A percentile compares a stretch with the other conserved stretches of the same genome.
phyloP scores from a whole-genome alignment of 2,888 invertebrate species.

The Dendrolimus houi region DNA sequence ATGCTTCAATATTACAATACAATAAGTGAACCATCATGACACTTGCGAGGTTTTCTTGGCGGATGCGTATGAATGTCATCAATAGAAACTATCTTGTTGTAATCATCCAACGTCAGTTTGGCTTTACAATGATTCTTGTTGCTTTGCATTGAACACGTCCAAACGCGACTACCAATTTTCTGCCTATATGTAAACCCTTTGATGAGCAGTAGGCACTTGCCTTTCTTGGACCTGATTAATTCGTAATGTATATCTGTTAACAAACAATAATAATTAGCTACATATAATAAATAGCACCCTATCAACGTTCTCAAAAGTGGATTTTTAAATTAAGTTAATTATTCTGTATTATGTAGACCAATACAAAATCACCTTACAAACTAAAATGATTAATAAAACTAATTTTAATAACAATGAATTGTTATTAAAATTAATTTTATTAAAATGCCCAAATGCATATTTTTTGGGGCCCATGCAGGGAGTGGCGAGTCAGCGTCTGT shows the following conservation, averaged over 20 bases:
- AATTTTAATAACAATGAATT: too few relatives aligned
- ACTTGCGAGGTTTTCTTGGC: slow-evolving; percentile 1
- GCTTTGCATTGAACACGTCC: slow-evolving; percentile 8
- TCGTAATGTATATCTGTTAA: slow-evolving; percentile 2
- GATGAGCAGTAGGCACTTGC: slow-evolving; percentile 4
- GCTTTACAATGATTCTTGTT: slow-evolving; percentile 14
- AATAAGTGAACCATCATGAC: neutral
- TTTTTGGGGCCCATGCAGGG: too few relatives aligned
- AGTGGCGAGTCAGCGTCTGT: too few relatives aligned
- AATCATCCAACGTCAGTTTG: slow-evolving; percentile 14
- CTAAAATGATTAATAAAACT: too few relatives aligned
- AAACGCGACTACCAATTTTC: neutral
- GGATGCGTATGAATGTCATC: slow-evolving; percentile 12
- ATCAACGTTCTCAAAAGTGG: too few relatives aligned
- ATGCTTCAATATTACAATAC: too few relatives aligned
- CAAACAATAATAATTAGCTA: neutral
- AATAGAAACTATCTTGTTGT: slow-evolving; percentile 8
- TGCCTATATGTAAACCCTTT: slow-evolving; percentile 6
- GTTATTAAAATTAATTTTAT: too few relatives aligned
- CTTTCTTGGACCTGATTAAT: slow-evolving; percentile 5
- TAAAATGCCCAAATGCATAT: too few relatives aligned
- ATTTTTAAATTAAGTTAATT: too few relatives aligned
- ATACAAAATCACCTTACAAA: too few relatives aligned
- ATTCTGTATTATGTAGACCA: too few relatives aligned
- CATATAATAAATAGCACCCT: neutral